phyloP scores from a whole-genome alignment of 2,113 vertebrate species.

The Struthidea cinerea region DNA sequence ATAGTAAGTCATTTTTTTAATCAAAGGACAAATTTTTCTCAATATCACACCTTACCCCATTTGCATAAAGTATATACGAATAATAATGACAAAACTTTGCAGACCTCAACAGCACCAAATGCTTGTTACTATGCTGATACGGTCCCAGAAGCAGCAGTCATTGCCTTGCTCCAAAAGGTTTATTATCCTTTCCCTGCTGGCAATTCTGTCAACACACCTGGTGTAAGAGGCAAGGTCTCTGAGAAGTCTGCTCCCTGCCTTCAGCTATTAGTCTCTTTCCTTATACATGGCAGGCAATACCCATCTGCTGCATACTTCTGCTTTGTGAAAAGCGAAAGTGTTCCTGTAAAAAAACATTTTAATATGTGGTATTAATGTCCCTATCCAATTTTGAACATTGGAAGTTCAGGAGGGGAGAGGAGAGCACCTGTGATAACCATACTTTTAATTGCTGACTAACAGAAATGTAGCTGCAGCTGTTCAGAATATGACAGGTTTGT shows the following conservation, averaged over 20 bases:
- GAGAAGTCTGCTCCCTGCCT: slow-evolving; percentile 27
- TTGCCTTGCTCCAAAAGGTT: slow-evolving; percentile 44
- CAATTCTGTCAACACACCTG: slow-evolving; percentile 48
- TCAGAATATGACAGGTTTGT: not conserved
- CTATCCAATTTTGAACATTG: not conserved
- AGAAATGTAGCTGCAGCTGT: not conserved
- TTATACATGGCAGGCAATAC: not conserved
- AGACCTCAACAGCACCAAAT: slow-evolving; percentile 10
- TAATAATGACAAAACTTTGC: slow-evolving; percentile 28
- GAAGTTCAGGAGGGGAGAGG: not conserved
- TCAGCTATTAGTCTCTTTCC: slow-evolving; percentile 5
- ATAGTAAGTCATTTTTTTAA: not conserved
- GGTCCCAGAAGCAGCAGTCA: slow-evolving; percentile 37
- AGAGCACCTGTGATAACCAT: not conserved
- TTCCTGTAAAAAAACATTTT: not conserved
- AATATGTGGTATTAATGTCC: not conserved
- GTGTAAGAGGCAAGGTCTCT: slow-evolving; percentile 12
- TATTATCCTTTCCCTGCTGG: slow-evolving; percentile 54
- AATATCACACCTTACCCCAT: not conserved
- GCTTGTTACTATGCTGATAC: not conserved
- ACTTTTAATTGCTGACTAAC: not conserved
- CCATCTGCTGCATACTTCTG: slow-evolving; percentile 47
- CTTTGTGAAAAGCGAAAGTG: not conserved
- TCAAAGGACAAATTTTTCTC: not conserved
- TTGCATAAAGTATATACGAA: not conserved